A percentile compares a stretch with the other conserved stretches of the same genome.
These are phyloP conservation scores for Sebastes oblongus DNA, from an alignment of 2,797 vertebrate genomes.

Conservation along the genomic window DNA sequence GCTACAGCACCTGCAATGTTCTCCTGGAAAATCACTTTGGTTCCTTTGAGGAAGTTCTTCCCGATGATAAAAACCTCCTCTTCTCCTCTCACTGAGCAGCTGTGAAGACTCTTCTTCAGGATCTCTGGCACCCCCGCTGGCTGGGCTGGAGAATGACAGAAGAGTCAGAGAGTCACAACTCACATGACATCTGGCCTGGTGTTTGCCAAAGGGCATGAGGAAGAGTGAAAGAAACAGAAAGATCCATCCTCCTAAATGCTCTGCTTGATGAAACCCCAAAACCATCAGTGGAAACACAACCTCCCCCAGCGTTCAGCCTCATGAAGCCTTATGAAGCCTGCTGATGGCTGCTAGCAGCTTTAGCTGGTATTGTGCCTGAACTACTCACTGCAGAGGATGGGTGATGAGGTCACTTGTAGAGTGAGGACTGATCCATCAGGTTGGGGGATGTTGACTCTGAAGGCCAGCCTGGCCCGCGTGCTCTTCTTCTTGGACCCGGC, in stretches of 20 bases:
- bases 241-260: neutral
- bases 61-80: conserved; percentile 98
- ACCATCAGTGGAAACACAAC: neutral
- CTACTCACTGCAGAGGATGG: conserved; percentile 97
- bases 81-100: conserved; percentile 92
- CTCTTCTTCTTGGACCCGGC: conserved; percentile 99
- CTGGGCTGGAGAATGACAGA: conserved; percentile 84
- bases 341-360: neutral
- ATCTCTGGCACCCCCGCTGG: conserved; percentile 98
- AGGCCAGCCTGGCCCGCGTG: conserved; percentile 95
- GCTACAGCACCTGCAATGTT: conserved; percentile 87
- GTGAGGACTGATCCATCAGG: conserved; percentile 91
- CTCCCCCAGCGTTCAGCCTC: neutral
- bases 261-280: neutral
- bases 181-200: neutral
- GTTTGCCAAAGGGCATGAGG: neutral
- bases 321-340: neutral
- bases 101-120: conserved; percentile 98
- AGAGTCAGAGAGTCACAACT: conserved; percentile 8
- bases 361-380: neutral
- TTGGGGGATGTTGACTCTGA: conserved; percentile 92
- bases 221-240: neutral
- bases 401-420: conserved; percentile 92
- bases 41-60: conserved; percentile 99
- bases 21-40: conserved; percentile 99